These are phyloP conservation scores for Loripinus fragilis DNA, from an alignment of 2,888 invertebrate genomes.

Conservation along the genomic window DNA sequence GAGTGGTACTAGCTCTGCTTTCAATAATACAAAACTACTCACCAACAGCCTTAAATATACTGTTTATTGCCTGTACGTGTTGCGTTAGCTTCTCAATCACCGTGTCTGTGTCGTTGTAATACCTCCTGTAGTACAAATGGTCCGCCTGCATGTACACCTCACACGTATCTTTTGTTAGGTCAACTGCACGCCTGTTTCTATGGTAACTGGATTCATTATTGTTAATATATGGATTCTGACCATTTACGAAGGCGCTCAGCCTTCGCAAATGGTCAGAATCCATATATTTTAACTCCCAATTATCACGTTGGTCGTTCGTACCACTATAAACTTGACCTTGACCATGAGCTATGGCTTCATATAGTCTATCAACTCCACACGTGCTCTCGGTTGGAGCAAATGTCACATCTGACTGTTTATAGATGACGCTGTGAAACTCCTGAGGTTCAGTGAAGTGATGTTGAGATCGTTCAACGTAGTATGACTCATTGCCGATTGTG, in stretches of 20 bases:
- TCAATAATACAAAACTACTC: no score
- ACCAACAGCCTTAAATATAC: conserved; percentile 83
- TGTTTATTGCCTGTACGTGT: conserved; percentile 96
- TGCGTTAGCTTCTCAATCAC: conserved; percentile 98
- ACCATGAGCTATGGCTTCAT: background rate
- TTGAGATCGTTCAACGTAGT: conserved; percentile 95
- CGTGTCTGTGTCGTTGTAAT: conserved; percentile 88
- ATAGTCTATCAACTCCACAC: conserved; percentile 62
- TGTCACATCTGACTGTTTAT: conserved; percentile 94
- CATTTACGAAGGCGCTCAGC: background rate
- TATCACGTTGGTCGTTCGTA: background rate
- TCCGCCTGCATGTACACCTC: conserved; percentile 77
- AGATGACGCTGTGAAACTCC: conserved; percentile 95
- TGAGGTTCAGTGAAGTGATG: conserved; percentile 90
- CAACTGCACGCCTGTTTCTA: conserved; percentile 79
- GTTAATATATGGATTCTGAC: no score
- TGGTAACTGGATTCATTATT: background rate
- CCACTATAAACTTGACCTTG: background rate
- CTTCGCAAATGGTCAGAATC: background rate
- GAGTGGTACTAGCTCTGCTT: no score
- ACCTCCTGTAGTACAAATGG: conserved; percentile 71
- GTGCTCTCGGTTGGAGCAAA: conserved; percentile 77
- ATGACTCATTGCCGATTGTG: conserved; percentile 86
- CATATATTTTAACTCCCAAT: background rate
- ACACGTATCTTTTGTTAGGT: conserved; percentile 90